These are phyloP conservation scores for Clangula hyemalis DNA, from an alignment of 2,797 vertebrate genomes.

Conservation along the genomic window DNA sequence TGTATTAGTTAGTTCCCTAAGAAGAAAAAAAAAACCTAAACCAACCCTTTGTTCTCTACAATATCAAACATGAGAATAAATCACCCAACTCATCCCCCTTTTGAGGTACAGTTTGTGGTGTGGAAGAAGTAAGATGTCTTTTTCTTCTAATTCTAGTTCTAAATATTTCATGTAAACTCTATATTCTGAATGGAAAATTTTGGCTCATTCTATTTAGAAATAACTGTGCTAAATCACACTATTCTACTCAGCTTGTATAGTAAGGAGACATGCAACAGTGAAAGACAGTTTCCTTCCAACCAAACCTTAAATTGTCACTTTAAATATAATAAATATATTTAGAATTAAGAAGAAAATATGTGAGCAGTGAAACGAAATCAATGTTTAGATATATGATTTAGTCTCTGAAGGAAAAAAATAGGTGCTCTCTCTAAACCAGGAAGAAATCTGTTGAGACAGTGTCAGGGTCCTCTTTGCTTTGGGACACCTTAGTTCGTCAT, in stretches of 20 bases:
- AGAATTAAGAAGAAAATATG: background rate
- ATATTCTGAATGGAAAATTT: background rate
- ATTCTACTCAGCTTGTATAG: background rate
- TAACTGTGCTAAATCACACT: background rate
- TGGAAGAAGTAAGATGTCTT: constrained; percentile 31
- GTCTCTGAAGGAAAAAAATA: background rate
- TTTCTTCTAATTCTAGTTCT: background rate
- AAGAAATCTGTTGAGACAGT: background rate
- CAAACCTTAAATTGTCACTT: background rate
- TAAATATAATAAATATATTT: background rate
- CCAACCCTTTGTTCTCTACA: background rate
- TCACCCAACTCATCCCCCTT: background rate
- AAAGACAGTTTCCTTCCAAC: background rate
- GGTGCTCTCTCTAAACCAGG: background rate
- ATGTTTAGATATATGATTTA: background rate
- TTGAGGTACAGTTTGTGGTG: background rate
- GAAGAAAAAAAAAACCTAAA: background rate
- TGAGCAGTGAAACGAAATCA: background rate
- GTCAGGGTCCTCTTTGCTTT: background rate
- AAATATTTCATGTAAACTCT: background rate
- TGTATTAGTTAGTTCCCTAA: background rate
- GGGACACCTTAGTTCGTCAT: background rate
- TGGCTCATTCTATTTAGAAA: background rate
- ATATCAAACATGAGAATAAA: background rate
- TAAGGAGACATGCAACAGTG: background rate